Evolutionary conservation across 2,113 vertebrate genomes (phyloP), one percentile per base, ranked within the genome.

Genomic region (Poeciliopsis retropinna): DNA sequence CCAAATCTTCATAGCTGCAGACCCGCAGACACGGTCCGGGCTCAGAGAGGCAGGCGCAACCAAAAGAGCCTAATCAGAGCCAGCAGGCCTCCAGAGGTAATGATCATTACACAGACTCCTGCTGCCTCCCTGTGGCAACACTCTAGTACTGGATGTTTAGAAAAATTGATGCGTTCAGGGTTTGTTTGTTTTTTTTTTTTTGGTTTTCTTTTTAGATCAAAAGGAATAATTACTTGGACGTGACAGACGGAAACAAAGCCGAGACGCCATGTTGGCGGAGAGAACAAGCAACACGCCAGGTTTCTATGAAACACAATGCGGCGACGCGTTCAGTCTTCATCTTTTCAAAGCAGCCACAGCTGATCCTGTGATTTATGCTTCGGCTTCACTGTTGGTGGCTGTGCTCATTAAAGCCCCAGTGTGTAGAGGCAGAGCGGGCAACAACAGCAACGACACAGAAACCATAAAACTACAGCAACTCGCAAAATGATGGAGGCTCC

Each of bases 1-100:
- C 89, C 89, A 88, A 85, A 92, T 89, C 85, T 88, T 80, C 89
- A 90, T 86, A 89, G 83, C 87, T 92, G 80, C 89, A 91, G 88
- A 92, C 71, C 87, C 87, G 70, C 92, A 93, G 90, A 92, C 89
- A 91, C 75, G 82, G 84, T 85, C 81, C 54, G 64, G 77, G 85
- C 84, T 85, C 86, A 82, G 79, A 89, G 76, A 86, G 64, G 66
- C 87, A 90, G 81, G 78, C 22, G 22, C 62, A 86, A 89, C 92
- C 91, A 92, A 86, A 57, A 37, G 67, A 84, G 79, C 71, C 74
- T 91, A 88, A 92, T 91, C 76, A 75, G 89, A 93, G 90, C 79
- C 92, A 93, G 92, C 73, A 80, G 86, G 39, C 54, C n/a, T 41
- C 51, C 5, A 70, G 80, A 87, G 81, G 78, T 81, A 39, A 64